Conservation (phyloP, 1,140 invertebrate genomes). For the Drosophila grimshawi region DNA sequence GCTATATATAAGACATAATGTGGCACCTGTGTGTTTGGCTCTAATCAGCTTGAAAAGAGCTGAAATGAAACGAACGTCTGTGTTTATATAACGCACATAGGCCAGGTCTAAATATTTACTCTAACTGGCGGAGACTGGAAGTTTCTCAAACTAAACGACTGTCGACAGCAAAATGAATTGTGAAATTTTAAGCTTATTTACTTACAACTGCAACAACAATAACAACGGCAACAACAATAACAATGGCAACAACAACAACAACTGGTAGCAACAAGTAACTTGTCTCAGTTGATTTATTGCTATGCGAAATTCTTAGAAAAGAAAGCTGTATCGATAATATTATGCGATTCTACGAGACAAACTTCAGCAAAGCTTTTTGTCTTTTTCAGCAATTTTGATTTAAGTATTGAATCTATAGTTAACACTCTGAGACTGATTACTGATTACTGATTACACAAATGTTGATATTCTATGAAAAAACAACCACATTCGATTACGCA, state of each 20-base stretch:
- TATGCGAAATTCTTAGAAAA: slow-evolving; percentile 54
- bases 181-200: slow-evolving; percentile 66
- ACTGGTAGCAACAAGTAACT: slow-evolving; percentile 7
- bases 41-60: slow-evolving; percentile 64
- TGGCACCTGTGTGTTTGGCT: slow-evolving; percentile 58
- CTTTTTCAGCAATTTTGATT: no score
- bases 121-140: not conserved
- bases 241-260: slow-evolving; percentile 11
- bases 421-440: not conserved
- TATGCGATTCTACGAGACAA: not conserved
- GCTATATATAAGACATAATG: slow-evolving; percentile 13
- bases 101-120: slow-evolving; percentile 18
- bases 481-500: no score
- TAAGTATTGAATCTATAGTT: not conserved
- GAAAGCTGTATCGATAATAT: slow-evolving; percentile 11
- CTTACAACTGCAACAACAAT: slow-evolving; percentile 26
- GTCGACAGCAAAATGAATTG: slow-evolving; percentile 56
- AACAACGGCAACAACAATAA: slow-evolving; percentile 4
- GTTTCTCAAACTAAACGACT: slow-evolving; percentile 64
- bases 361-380: not conserved
- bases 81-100: slow-evolving; percentile 62
- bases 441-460: no score
- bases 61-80: slow-evolving; percentile 57
- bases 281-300: slow-evolving; percentile 39
- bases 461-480: not conserved